A percentile compares a stretch with the other conserved stretches of the same genome.
phyloP scores from a whole-genome alignment of 35 echinoderm and acorn worm species.

The Antedon bifida region DNA sequence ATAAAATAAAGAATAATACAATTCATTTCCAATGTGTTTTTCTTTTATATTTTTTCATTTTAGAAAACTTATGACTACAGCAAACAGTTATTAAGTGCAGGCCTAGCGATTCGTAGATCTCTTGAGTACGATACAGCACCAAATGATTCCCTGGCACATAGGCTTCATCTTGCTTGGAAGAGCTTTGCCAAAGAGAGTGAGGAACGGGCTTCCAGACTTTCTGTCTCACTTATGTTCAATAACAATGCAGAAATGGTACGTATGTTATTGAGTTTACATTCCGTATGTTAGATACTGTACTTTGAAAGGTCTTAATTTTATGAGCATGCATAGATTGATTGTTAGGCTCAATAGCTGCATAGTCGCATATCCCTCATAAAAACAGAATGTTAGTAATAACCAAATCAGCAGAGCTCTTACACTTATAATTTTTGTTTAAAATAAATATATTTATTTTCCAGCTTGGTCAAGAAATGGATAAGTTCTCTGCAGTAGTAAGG shows the following conservation, averaged over 20 bases:
- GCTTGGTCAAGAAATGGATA: not conserved
- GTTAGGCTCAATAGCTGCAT: too few species aligned
- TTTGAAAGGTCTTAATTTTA: not conserved
- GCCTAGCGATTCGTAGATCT: conserved; percentile 62
- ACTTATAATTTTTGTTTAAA: too few species aligned
- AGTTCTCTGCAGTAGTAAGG: not conserved
- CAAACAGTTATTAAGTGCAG: conserved; percentile 58
- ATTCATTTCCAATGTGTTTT: too few species aligned
- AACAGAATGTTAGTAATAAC: too few species aligned
- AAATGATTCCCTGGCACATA: conserved; percentile 64
- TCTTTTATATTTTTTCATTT: conserved; percentile 7
- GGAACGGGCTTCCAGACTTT: conserved; percentile 67
- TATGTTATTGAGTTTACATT: not conserved
- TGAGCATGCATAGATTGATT: too few species aligned
- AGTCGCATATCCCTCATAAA: too few species aligned
- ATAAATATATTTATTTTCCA: not conserved
- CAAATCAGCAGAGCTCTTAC: too few species aligned
- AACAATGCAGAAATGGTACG: conserved; percentile 76
- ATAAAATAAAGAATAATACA: too few species aligned
- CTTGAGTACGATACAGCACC: conserved; percentile 53
- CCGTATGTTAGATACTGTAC: not conserved
- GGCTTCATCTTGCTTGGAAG: conserved; percentile 71
- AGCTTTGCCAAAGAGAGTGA: conserved; percentile 54
- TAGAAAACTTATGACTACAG: conserved; percentile 91
- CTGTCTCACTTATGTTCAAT: conserved; percentile 88